These are phyloP conservation scores for Peromyscus leucopus DNA, from an alignment of 2,113 vertebrate species.

Conservation along the genomic window DNA sequence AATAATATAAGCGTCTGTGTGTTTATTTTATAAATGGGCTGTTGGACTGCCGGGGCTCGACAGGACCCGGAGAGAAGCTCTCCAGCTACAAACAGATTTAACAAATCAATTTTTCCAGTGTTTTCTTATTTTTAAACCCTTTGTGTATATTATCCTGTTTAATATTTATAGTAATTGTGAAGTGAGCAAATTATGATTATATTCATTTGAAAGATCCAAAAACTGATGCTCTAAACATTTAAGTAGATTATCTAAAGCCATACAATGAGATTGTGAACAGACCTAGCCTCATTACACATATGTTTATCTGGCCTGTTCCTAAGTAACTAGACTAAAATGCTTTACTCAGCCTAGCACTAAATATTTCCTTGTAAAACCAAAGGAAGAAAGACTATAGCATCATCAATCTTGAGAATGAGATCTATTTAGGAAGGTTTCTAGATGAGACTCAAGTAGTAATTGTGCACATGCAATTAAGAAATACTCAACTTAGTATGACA, in stretches of 20 bases:
- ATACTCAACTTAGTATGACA: background rate
- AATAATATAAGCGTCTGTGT: no score
- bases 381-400: background rate
- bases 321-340: constrained; percentile 25
- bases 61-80: no score
- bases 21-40: no score
- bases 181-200: constrained; percentile 15
- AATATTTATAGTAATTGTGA: background rate
- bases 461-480: background rate
- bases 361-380: background rate
- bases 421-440: background rate
- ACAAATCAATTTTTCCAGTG: background rate
- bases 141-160: background rate
- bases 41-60: no score
- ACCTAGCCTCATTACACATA: background rate
- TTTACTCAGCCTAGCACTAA: background rate
- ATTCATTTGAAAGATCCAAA: constrained; percentile 44
- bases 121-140: background rate
- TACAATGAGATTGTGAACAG: background rate
- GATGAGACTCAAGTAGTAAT: background rate
- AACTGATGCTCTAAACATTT: constrained; percentile 16
- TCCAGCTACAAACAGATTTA: background rate
- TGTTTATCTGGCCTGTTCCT: background rate
- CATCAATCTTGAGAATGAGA: background rate
- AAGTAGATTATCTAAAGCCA: background rate